A percentile compares a stretch with the other conserved stretches of the same genome.
Evolutionary conservation across 2,888 invertebrate genomes (phyloP).

Genomic region (Amblyjoppa proteus): DNA sequence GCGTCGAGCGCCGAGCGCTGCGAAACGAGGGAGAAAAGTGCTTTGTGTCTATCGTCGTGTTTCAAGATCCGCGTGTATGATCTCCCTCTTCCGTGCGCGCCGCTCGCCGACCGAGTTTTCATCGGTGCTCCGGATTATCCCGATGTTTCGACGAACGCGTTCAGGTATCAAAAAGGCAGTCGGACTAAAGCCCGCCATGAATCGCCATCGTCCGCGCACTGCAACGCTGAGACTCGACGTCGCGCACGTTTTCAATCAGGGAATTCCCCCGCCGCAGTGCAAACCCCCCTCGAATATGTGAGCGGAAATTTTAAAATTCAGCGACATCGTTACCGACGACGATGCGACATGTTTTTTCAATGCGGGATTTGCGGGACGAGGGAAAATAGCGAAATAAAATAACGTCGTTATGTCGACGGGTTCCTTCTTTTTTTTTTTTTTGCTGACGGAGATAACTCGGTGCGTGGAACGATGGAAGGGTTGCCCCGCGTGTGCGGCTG

Average conservation of each 20-base stretch:
- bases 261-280: not conserved
- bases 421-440: not conserved
- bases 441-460: not conserved
- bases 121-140: conserved; percentile 33
- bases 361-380: not conserved
- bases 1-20: conserved; percentile 35
- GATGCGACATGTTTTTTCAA: not conserved
- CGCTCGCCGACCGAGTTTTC: conserved; percentile 31
- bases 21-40: conserved; percentile 33
- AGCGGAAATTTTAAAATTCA: not conserved
- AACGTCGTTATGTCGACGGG: not conserved
- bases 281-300: not conserved
- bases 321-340: not conserved
- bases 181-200: not conserved
- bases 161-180: conserved; percentile 44
- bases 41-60: conserved; percentile 60
- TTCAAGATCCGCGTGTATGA: conserved; percentile 50
- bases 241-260: conserved; percentile 10
- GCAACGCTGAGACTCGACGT: not conserved
- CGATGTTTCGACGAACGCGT: conserved; percentile 27
- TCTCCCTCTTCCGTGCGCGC: conserved; percentile 34
- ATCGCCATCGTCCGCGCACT: not conserved
- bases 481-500: not conserved
- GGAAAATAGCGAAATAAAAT: not conserved
- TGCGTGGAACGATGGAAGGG: not conserved